phyloP scores from a whole-genome alignment of 1,140 invertebrate genomes.

The Chymomyza costata region DNA sequence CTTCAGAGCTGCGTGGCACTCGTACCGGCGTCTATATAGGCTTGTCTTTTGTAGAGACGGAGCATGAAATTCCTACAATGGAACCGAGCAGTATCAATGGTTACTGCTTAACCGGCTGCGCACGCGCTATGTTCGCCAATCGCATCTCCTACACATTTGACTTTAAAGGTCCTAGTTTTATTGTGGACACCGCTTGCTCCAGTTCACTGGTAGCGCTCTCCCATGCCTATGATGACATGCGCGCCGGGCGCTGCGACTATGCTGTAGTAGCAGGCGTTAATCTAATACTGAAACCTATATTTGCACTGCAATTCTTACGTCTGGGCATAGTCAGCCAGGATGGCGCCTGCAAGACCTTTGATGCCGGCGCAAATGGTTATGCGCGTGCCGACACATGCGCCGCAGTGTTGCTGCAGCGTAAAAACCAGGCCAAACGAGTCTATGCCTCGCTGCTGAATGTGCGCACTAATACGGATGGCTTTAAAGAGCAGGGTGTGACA shows the following conservation, averaged over 20 bases:
- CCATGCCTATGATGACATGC: constrained; percentile 89
- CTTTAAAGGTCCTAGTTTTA: constrained; percentile 92
- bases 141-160: constrained; percentile 97
- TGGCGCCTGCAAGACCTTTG: constrained; percentile 95
- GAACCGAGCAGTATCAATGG: constrained; percentile 89
- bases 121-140: constrained; percentile 96
- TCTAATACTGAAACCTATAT: constrained; percentile 90
- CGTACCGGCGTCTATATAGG: constrained; percentile 95
- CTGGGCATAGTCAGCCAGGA: constrained; percentile 92
- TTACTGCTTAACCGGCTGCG: constrained; percentile 95
- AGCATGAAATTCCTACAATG: constrained; percentile 84
- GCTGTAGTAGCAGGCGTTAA: constrained; percentile 94
- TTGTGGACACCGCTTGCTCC: constrained; percentile 96
- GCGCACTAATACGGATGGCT: constrained; percentile 92
- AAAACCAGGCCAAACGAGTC: constrained; percentile 83
- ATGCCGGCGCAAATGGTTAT: constrained; percentile 92
- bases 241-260: constrained; percentile 91
- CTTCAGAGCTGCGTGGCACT: constrained; percentile 83
- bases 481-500: constrained; percentile 93
- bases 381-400: constrained; percentile 92
- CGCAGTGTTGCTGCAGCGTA: constrained; percentile 87
- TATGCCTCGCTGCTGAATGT: constrained; percentile 92
- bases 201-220: constrained; percentile 92
- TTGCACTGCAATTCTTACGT: constrained; percentile 92
- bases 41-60: constrained; percentile 89